phyloP scores from a whole-genome alignment of 2,888 invertebrate genomes.

The Tuta absoluta region DNA sequence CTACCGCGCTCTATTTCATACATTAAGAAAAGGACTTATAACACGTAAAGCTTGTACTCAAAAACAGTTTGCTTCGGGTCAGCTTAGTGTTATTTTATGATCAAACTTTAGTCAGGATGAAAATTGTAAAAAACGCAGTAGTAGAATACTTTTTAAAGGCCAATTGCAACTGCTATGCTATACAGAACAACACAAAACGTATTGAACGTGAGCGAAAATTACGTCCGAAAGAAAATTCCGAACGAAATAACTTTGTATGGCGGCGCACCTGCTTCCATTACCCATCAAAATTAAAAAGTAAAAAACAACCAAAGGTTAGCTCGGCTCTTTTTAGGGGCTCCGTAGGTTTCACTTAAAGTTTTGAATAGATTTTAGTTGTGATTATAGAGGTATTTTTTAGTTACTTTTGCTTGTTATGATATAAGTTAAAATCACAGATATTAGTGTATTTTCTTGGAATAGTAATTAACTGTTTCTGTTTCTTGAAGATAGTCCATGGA shows the following conservation, averaged over 20 bases:
- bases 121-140: conserved; percentile 33
- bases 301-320: conserved; percentile 30
- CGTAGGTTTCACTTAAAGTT: neutral
- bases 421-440: no score
- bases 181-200: conserved; percentile 39
- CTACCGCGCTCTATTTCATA: no score
- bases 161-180: conserved; percentile 25
- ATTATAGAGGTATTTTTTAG: conserved; percentile 37
- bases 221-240: conserved; percentile 53
- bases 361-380: conserved; percentile 13
- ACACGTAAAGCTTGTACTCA: no score
- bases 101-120: no score
- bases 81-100: no score
- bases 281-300: conserved; percentile 63
- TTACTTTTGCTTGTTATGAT: no score
- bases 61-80: no score
- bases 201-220: conserved; percentile 62
- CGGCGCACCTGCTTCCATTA: conserved; percentile 66
- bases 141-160: no score
- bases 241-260: conserved; percentile 58
- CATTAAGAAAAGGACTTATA: no score
- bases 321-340: neutral
- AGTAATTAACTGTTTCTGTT: no score
- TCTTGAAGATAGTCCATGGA: no score
- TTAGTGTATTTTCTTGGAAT: no score